Evolutionary conservation across 2,888 invertebrate species (phyloP), one percentile per base, ranked within the genome.

Genomic region (Aspidiotus destructor): DNA sequence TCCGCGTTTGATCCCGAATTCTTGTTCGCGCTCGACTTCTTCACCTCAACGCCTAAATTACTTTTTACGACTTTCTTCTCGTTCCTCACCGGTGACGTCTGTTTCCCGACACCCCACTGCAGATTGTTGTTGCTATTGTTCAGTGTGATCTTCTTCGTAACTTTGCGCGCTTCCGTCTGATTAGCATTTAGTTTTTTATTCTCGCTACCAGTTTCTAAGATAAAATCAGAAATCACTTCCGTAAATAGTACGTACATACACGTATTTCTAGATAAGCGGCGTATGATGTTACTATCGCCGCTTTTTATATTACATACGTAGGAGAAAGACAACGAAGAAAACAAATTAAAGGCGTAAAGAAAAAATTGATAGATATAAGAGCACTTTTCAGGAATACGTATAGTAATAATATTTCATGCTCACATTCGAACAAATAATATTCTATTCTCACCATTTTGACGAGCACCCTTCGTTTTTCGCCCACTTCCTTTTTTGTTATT

Each of bases 71-170:
- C 42, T 28, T 69, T 61, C 16, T 69, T 62, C 7, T 69, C 55
- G 44, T 54, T 53, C 16, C 42, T 41, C 57, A 53, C 54, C 41
- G 62, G 55, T 7, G 69, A 17, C 44, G 62, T 54, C 28, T 69
- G 55, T 60, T 73, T 72, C 5, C 57, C 54, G 7, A 62, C 69
- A n/a, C 70, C 71, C 60, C 67, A 63, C 68, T 73, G 71, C 16
- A 70, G 48, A 52, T 69, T 68, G 42, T 70, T 70, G 28, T 60
- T 44, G 28, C 28, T 28, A 70, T 71, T 74, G 61, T 75, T 74
- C 16, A 48, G 53, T 16, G 17, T 62, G n/a, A 41, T 62, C 62
- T 69, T 68, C 41, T 60, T 60, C 9, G 52, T 53, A 41, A 41
- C 61, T 15, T 68, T 68, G 42, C 68, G 60, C n/a, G 8, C 42